Conservation (phyloP, 2,113 vertebrate genomes). For the Carassius carassius region DNA sequence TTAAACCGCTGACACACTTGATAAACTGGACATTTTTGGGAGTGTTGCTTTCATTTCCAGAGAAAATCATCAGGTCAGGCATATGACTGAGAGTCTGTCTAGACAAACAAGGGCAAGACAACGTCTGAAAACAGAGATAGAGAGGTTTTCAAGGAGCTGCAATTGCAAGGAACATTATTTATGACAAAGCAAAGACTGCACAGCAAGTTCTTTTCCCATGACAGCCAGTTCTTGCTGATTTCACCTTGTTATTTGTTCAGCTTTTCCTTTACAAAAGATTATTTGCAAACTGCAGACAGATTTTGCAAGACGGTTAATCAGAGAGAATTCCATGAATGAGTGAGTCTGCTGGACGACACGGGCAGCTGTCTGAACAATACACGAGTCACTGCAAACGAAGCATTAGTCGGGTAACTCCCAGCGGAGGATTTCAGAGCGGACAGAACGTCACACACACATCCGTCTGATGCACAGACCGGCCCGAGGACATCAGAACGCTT, state of each 20-base stretch:
- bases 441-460: constrained; percentile 14
- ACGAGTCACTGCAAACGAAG: constrained; percentile 25
- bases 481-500: no score
- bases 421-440: constrained; percentile 28
- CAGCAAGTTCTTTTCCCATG: neutral
- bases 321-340: neutral
- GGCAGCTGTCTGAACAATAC: constrained; percentile 16
- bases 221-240: neutral
- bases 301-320: constrained; percentile 30
- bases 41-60: neutral
- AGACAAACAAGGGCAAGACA: constrained; percentile 13
- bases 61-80: neutral
- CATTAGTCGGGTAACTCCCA: constrained; percentile 9
- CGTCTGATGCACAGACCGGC: neutral
- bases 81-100: neutral
- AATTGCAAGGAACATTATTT: neutral
- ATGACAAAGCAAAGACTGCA: neutral
- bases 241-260: neutral
- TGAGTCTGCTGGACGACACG: neutral
- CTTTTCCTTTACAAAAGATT: neutral
- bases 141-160: no score
- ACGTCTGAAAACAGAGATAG: neutral
- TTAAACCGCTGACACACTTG: neutral
- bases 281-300: constrained; percentile 18
- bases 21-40: neutral